Evolutionary conservation across 2,888 invertebrate species (phyloP).

Genomic region (Melolontha melolontha): DNA sequence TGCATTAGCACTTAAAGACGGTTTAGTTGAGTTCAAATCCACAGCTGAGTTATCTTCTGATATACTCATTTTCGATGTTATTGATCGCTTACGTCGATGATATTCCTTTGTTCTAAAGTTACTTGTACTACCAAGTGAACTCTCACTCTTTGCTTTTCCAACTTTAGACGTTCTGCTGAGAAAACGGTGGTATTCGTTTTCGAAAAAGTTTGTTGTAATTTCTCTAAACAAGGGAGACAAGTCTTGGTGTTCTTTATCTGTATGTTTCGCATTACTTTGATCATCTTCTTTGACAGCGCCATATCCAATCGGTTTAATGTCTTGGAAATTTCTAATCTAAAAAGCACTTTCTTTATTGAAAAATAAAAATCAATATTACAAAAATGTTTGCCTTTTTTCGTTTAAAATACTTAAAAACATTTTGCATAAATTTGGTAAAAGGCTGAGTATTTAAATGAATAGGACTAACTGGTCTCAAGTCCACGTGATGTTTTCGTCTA

Average conservation of each 20-base stretch:
- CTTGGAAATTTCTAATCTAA: background rate
- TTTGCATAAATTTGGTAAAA: conserved; percentile 11
- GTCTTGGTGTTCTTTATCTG: background rate
- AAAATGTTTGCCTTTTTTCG: conserved; percentile 17
- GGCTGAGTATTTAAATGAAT: background rate
- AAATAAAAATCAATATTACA: background rate
- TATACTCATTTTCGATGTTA: conserved; percentile 1
- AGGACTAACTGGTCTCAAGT: conserved; percentile 28
- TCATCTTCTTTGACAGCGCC: background rate
- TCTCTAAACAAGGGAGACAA: conserved; percentile 22
- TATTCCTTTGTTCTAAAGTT: background rate
- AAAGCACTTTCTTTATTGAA: background rate
- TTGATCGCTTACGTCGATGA: conserved; percentile 3
- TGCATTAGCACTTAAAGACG: conserved; percentile 13
- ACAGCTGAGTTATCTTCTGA: background rate
- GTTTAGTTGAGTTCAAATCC: conserved; percentile 4
- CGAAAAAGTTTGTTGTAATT: conserved; percentile 33
- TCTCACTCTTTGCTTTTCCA: conserved; percentile 17
- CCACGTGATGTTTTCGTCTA: conserved; percentile 20
- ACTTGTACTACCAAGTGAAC: conserved; percentile 6
- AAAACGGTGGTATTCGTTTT: background rate
- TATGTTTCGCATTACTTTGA: background rate
- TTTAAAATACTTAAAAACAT: conserved; percentile 1
- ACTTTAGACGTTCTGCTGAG: background rate
- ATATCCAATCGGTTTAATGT: background rate